Conservation (phyloP, 2,888 invertebrate genomes). For the Idaea biselata region DNA sequence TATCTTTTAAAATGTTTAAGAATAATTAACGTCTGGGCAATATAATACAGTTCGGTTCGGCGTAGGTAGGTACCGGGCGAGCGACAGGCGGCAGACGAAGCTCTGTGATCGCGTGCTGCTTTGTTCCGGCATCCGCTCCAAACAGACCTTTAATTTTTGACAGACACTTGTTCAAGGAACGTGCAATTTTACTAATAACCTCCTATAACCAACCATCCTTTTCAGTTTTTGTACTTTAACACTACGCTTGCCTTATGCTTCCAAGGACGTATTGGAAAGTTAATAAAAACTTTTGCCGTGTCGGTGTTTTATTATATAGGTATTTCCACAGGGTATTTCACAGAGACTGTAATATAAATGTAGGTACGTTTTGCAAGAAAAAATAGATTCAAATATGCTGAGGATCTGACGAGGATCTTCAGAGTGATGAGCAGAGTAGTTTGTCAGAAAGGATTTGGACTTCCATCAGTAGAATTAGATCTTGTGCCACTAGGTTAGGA, state of each 20-base stretch:
- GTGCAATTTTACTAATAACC: constrained; percentile 65
- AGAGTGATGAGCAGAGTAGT: too few relatives aligned
- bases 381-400: too few relatives aligned
- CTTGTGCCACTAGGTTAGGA: too few relatives aligned
- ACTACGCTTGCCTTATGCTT: constrained; percentile 52
- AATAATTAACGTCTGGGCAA: background rate
- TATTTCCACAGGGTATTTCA: too few relatives aligned
- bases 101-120: constrained; percentile 67
- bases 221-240: constrained; percentile 31
- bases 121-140: constrained; percentile 69
- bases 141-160: constrained; percentile 60
- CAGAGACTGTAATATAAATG: too few relatives aligned
- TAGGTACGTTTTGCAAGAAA: too few relatives aligned
- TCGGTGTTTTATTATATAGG: background rate
- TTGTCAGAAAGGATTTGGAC: too few relatives aligned
- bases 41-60: background rate
- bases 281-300: background rate
- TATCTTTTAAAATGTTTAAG: background rate
- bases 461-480: too few relatives aligned
- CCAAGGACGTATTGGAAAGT: constrained; percentile 2
- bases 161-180: constrained; percentile 46
- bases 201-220: constrained; percentile 33
- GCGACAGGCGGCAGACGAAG: constrained; percentile 68
- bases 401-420: too few relatives aligned
- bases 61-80: constrained; percentile 4